Evolutionary conservation across 2,888 invertebrate species (phyloP).

Genomic region (Zygogramma bicolorata): DNA sequence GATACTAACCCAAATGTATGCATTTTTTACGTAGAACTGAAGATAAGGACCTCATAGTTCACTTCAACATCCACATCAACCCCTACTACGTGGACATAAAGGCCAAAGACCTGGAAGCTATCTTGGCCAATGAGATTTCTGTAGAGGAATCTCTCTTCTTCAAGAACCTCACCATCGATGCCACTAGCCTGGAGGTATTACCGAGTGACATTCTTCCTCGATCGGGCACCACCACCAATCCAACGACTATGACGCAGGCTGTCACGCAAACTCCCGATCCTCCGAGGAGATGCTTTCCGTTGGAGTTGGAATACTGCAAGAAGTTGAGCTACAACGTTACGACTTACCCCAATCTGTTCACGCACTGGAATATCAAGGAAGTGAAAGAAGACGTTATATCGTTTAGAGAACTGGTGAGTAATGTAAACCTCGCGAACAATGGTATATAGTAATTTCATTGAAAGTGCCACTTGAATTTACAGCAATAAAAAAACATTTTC

Average conservation of each 20-base stretch:
- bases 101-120: constrained; percentile 74
- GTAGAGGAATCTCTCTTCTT: constrained; percentile 72
- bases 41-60: constrained; percentile 81
- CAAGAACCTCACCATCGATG: constrained; percentile 75
- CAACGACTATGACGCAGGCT: constrained; percentile 60
- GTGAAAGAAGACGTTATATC: constrained; percentile 83
- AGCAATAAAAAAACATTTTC: too few relatives aligned
- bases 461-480: too few relatives aligned
- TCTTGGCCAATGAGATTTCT: constrained; percentile 76
- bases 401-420: constrained; percentile 70
- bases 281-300: constrained; percentile 75
- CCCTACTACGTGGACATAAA: constrained; percentile 71
- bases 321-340: constrained; percentile 83
- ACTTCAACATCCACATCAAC: constrained; percentile 89
- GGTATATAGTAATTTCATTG: too few relatives aligned
- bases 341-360: constrained; percentile 85
- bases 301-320: constrained; percentile 78
- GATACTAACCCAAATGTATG: constrained; percentile 34
- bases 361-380: constrained; percentile 73
- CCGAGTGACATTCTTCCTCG: constrained; percentile 64
- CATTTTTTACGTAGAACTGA: constrained; percentile 69
- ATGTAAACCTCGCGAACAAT: too few relatives aligned
- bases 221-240: constrained; percentile 63
- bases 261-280: constrained; percentile 72
- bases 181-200: constrained; percentile 76